Conservation (phyloP, 1,140 invertebrate species). For the Cyphomyrmex costatus region DNA sequence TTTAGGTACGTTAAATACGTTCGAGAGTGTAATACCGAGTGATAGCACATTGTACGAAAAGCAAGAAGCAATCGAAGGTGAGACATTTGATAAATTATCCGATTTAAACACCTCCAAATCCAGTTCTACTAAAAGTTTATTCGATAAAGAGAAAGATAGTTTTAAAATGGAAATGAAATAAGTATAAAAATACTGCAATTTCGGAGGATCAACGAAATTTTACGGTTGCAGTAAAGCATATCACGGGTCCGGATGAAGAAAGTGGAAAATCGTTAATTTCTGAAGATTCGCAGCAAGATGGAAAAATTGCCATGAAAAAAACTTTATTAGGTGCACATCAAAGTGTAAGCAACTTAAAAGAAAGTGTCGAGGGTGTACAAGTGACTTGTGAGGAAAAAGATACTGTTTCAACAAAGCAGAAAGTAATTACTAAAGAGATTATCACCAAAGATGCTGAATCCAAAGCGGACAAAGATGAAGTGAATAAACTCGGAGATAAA, state of each 20-base stretch:
- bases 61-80: not conserved
- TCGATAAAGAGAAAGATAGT: not conserved
- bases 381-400: constrained; percentile 13
- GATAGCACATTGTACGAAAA: not conserved
- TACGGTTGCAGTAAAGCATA: not conserved
- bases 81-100: not conserved
- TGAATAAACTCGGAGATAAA: not conserved
- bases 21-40: constrained; percentile 4
- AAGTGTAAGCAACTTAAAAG: constrained; percentile 8
- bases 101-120: constrained; percentile 5
- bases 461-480: constrained; percentile 46
- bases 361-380: constrained; percentile 32
- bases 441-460: constrained; percentile 62
- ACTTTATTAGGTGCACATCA: not conserved
- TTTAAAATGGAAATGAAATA: not conserved
- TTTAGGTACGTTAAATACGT: constrained; percentile 66
- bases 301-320: constrained; percentile 4
- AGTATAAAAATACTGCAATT: not conserved
- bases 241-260: not conserved
- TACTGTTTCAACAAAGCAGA: constrained; percentile 4
- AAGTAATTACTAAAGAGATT: constrained; percentile 13
- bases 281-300: constrained; percentile 15
- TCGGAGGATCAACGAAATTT: constrained; percentile 28
- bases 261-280: not conserved
- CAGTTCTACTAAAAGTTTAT: not conserved